These are phyloP conservation scores for Drosophila robusta DNA, from an alignment of 2,888 invertebrate genomes.

Conservation along the genomic window DNA sequence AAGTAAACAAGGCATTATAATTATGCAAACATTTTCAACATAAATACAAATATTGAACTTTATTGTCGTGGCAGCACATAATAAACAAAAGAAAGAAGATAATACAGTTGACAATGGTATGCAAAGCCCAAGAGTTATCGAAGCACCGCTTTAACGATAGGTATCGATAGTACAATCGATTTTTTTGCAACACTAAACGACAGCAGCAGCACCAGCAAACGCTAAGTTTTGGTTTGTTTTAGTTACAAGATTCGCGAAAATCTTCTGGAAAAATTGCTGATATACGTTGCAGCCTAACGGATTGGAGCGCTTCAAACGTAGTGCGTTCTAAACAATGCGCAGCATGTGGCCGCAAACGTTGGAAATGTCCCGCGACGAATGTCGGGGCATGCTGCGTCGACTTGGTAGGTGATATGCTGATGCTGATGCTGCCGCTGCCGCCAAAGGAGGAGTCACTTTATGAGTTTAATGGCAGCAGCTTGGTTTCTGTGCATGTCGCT, in stretches of 20 bases:
- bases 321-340: constrained; percentile 59
- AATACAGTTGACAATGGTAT: neutral
- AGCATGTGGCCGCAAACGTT: constrained; percentile 84
- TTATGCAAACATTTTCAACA: neutral
- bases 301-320: constrained; percentile 58
- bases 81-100: neutral
- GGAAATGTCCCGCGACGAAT: constrained; percentile 94
- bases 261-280: constrained; percentile 63
- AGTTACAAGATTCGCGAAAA: constrained; percentile 73
- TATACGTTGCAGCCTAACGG: constrained; percentile 70
- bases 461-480: constrained; percentile 8
- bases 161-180: constrained; percentile 54
- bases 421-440: constrained; percentile 17
- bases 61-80: constrained; percentile 24
- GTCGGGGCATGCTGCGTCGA: constrained; percentile 93
- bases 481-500: constrained; percentile 1
- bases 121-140: constrained; percentile 46
- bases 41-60: neutral
- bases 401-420: constrained; percentile 87
- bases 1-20: neutral
- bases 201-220: constrained; percentile 65
- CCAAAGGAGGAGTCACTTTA: constrained; percentile 30
- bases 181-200: constrained; percentile 52
- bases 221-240: constrained; percentile 78
- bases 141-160: neutral